Evolutionary conservation across 2,888 invertebrate genomes (phyloP), one percentile per base, ranked within the genome.

Genomic region (Dicyrtoma fusca): DNA sequence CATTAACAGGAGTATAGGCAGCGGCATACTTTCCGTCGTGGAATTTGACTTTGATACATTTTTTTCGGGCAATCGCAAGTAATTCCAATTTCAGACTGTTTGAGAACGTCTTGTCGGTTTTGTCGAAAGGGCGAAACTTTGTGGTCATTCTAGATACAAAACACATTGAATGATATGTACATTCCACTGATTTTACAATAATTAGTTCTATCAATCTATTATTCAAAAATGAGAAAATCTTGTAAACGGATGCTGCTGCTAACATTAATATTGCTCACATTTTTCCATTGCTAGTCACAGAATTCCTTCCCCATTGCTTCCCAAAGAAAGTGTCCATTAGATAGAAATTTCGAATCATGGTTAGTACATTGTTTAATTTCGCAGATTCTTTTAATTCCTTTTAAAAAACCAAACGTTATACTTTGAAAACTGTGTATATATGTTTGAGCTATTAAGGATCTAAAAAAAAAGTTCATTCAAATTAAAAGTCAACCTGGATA

Each of bases 291-390:
- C 21, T 3, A 4, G 55, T 55, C 55, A 55, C 55, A 19, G 55
- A 8, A 55, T 55, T 17, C 4, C 21, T 3, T 21, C 21, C 23
- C 4, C 4, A n/a, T n/a, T n/a, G 8, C 2, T 8, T 17, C 55
- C 55, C 55, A 55, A n/a, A 55, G 5, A 55, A 19, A 55, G 55
- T 21, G 13, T 55, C 55, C 55, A 21, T 19, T 55, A 55, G 23
- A 55, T 55, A 55, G 13, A 23, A 55, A 21, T 23, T 55, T 19
- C 55, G 17, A 3, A 55, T 23, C 13, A 23, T 19, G 23, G 19
- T 55, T 1, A 11, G 1, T 23, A 55, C 6, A 55, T 55, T 55
- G 4, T 19, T 55, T 17, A 17, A 11, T 19, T 55, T 55, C 10
- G 55, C 55, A n/a, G 19, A 19, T 13, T 55, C 55, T 55, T 17